Conservation (phyloP, 2,113 vertebrate genomes). For the Corythaixoides concolor region DNA sequence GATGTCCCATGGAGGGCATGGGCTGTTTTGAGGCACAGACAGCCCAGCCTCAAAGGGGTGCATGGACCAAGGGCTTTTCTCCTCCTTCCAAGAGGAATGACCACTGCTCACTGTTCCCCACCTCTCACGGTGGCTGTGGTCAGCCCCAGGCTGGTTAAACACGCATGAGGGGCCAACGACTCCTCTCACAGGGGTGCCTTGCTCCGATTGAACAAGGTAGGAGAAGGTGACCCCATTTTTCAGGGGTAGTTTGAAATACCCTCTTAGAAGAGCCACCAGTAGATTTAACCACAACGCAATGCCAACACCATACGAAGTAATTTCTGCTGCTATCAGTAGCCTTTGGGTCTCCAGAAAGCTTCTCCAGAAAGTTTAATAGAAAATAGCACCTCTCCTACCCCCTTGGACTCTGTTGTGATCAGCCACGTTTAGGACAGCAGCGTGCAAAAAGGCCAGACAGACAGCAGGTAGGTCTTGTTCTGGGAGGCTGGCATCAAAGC, state of each 20-base stretch:
- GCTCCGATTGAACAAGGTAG: background rate
- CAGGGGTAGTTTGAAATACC: background rate
- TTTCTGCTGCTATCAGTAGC: background rate
- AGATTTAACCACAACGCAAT: background rate
- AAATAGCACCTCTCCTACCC: slow-evolving; percentile 64
- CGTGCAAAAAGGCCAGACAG: slow-evolving; percentile 53
- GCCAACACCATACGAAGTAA: background rate
- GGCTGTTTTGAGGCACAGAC: background rate
- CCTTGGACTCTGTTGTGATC: slow-evolving; percentile 44
- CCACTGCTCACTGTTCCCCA: background rate
- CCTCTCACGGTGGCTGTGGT: background rate
- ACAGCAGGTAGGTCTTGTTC: slow-evolving; percentile 60
- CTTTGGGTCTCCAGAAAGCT: background rate
- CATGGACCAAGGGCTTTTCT: background rate
- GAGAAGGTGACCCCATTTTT: background rate
- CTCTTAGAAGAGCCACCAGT: background rate
- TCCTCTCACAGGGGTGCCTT: background rate
- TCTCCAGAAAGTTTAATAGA: slow-evolving; percentile 25
- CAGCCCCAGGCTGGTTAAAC: background rate
- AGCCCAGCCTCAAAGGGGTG: background rate
- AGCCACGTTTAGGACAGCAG: slow-evolving; percentile 48
- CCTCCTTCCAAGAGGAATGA: background rate
- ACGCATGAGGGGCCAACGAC: accelerated
- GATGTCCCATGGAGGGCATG: accelerated
- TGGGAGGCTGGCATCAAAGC: slow-evolving; percentile 45